Conservation (phyloP, 2,113 vertebrate genomes). For the Muscicapa adusta region DNA sequence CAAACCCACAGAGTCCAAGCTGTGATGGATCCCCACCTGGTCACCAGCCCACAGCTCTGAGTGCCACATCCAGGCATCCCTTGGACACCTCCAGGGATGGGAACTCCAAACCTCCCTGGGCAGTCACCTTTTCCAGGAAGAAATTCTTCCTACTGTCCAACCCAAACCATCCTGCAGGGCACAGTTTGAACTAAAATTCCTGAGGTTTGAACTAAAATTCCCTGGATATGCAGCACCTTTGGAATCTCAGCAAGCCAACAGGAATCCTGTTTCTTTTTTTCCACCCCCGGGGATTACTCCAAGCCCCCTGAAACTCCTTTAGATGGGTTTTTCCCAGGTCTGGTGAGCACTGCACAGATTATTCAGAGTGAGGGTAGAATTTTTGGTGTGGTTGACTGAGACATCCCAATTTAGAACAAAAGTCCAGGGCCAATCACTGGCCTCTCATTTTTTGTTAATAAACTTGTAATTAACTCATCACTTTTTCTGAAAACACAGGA, state of each 20-base stretch:
- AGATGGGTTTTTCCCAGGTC: not conserved
- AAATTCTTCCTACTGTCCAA: not conserved
- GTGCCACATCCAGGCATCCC: accelerated
- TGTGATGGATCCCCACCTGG: accelerated
- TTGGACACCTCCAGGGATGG: not conserved
- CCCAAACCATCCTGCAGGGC: not conserved
- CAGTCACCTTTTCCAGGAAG: not conserved
- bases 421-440: no score
- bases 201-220: no score
- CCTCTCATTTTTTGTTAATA: not conserved
- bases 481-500: not conserved
- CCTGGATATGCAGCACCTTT: not conserved
- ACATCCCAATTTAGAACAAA: not conserved
- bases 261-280: not conserved
- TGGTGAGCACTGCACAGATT: not conserved
- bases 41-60: not conserved
- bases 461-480: not conserved
- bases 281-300: not conserved
- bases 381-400: not conserved
- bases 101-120: no score
- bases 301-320: not conserved
- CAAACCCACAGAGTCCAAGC: accelerated
- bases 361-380: not conserved
- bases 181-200: not conserved
- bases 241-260: not conserved